Evolutionary conservation across 2,888 invertebrate genomes (phyloP).

Genomic region (Gymnocheta viridis): DNA sequence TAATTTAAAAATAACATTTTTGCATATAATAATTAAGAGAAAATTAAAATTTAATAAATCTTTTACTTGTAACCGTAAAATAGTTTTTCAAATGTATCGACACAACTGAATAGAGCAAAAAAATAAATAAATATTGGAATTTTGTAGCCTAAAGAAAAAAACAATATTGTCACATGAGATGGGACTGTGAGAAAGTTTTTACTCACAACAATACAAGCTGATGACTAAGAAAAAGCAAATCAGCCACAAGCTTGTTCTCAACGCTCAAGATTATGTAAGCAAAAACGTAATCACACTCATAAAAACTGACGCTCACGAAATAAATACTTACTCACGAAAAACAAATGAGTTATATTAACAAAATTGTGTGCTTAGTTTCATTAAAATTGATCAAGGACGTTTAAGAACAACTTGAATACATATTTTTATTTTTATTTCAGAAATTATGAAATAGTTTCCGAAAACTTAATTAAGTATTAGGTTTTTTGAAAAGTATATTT

Average conservation of each 20-base stretch:
- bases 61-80: conserved; percentile 31
- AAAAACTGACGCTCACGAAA: no score
- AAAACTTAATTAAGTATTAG: no score
- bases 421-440: no score
- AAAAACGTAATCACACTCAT: no score
- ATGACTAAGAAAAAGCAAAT: not conserved
- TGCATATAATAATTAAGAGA: conserved; percentile 11
- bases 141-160: not conserved
- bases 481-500: no score
- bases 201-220: not conserved
- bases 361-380: no score
- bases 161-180: not conserved
- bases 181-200: not conserved
- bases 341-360: no score
- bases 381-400: no score
- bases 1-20: not conserved
- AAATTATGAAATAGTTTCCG: no score
- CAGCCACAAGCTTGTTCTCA: not conserved
- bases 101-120: not conserved
- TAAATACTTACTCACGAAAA: no score
- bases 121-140: not conserved
- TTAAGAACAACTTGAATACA: no score
- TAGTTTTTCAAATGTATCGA: not conserved
- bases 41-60: conserved; percentile 32
- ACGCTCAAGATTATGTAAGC: no score